Evolutionary conservation across 2,888 invertebrate genomes (phyloP).

Genomic region (Limnephilus rhombicus): DNA sequence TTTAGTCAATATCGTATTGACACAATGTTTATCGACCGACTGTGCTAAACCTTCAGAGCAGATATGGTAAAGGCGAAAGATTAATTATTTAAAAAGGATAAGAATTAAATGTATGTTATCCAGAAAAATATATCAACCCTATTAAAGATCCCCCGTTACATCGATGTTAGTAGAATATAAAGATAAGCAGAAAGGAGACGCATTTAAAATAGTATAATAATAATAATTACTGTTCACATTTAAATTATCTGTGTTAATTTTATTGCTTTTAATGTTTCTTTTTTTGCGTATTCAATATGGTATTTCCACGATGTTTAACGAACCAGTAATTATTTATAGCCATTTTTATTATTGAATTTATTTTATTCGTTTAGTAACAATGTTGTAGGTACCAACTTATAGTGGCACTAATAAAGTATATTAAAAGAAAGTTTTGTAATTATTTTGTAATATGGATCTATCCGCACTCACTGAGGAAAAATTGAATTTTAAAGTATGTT

Average conservation of each 20-base stretch:
- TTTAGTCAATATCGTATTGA: too few relatives aligned
- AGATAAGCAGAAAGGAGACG: not conserved
- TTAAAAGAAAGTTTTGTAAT: not conserved
- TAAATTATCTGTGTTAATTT: not conserved
- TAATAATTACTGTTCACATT: not conserved
- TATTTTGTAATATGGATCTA: not conserved
- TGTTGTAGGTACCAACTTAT: not conserved
- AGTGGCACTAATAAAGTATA: not conserved
- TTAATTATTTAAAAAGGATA: not conserved
- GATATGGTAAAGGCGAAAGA: not conserved
- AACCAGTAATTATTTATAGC: slow-evolving; percentile 1
- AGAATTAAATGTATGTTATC: not conserved
- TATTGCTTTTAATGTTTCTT: not conserved
- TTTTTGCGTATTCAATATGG: not conserved
- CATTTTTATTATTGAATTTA: not conserved
- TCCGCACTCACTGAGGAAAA: not conserved
- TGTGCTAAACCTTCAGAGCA: not conserved
- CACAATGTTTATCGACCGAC: too few relatives aligned
- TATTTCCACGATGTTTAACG: not conserved
- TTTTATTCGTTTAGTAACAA: not conserved
- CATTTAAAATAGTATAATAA: not conserved
- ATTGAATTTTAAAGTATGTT: not conserved
- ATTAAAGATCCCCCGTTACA: not conserved
- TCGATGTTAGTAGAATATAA: not conserved
- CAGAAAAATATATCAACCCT: not conserved